Evolutionary conservation across 2,113 vertebrate species (phyloP), one percentile per base, ranked within the genome.

Genomic region (Engraulis encrasicolus): DNA sequence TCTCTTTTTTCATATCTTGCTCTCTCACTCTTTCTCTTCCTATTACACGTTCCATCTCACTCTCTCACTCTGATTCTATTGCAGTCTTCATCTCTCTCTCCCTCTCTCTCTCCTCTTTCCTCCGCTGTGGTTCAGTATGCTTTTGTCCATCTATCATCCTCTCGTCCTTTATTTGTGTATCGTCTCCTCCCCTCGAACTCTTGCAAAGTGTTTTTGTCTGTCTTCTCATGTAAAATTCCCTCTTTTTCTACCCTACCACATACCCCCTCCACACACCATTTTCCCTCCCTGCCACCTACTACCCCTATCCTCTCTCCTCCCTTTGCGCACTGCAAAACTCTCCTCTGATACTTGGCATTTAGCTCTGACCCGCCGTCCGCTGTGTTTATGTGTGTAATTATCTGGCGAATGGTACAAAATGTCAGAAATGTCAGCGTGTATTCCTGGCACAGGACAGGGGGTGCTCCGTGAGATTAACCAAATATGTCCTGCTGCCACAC

Each of bases 341-440:
- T 58, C 52, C 52, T 61, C 58, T 61, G 58, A n/a, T n/a, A n/a
- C 23, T 23, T 61, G 58, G 11, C 27, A 61, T 61, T 61, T 61
- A 27, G 58, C 58, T 61, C 27, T 27, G 58, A 61, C 58, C 58
- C 23, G 58, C 58, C 23, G 6, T 3, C 58, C 23, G 58, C 58
- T 23, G 6, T 3, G n/a, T 61, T 61, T 61, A 61, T 61, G 23
- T 61, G 58, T 27, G 58, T 61, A n/a, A 61, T 61, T 61, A 61
- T 61, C 58, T 27, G 58, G 11, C n/a, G 58, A 61, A 61, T 61
- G 58, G n/a, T 3, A 61, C 58, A 61, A 61, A 61, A 61, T 61
- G 58, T 61, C 58, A 61, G 20, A 61, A 12, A 61, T 61, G 58
- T 61, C 58, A 61, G 58, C 23, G 23, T 61, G 58, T 61, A 61